Conservation (phyloP, 2,113 vertebrate genomes). For the Oncorhynchus tshawytscha region DNA sequence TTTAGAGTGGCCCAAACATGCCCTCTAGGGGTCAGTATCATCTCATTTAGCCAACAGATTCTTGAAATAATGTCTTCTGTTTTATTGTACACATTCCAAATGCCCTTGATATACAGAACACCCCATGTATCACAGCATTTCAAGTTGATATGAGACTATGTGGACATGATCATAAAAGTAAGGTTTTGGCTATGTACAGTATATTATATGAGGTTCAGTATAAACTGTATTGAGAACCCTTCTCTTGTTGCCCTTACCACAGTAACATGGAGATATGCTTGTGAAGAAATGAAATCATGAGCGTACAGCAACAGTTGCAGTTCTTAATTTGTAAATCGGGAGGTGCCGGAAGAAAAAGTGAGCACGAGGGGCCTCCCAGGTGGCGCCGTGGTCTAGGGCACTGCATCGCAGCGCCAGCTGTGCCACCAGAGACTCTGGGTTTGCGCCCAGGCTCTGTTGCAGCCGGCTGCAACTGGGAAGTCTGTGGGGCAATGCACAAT, state of each 20-base stretch:
- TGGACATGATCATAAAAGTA: background rate
- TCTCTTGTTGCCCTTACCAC: background rate
- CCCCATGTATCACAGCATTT: background rate
- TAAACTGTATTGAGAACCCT: background rate
- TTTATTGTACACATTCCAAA: background rate
- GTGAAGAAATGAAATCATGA: background rate
- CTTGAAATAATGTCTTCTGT: too few species aligned
- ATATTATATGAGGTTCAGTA: background rate
- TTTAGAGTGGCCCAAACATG: background rate
- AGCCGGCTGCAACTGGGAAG: too few species aligned
- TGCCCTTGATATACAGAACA: background rate
- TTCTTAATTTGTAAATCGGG: too few species aligned
- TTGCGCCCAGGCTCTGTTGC: too few species aligned
- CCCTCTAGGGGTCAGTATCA: constrained; percentile 1
- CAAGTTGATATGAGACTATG: background rate
- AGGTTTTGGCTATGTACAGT: background rate
- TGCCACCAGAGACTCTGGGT: too few species aligned
- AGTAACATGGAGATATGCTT: background rate
- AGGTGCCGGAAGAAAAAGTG: too few species aligned
- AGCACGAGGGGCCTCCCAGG: too few species aligned
- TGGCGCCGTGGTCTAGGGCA: too few species aligned
- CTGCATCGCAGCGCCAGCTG: too few species aligned
- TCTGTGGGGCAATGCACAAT: too few species aligned
- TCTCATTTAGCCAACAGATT: background rate
- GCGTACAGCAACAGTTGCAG: background rate